These are phyloP conservation scores for Alexandromys fortis DNA, from an alignment of 2,113 vertebrate genomes.

Conservation along the genomic window DNA sequence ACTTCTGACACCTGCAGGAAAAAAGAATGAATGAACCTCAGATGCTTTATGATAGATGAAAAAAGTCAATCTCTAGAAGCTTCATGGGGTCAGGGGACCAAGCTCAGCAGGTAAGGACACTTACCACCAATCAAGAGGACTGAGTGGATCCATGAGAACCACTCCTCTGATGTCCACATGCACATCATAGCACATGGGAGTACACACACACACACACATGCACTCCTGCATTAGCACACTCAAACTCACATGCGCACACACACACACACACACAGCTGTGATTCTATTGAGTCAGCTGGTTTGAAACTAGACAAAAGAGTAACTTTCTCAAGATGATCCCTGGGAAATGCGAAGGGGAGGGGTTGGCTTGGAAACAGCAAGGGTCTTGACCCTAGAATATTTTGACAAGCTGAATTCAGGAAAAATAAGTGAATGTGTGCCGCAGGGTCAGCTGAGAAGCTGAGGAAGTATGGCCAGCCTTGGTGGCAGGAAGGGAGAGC, in stretches of 20 bases:
- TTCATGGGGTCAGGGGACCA: background rate
- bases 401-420: slow-evolving; percentile 63
- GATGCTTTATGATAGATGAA: background rate
- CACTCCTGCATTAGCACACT: background rate
- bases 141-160: background rate
- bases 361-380: slow-evolving; percentile 62
- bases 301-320: background rate
- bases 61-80: background rate
- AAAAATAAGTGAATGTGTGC: slow-evolving; percentile 69
- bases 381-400: slow-evolving; percentile 62
- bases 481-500: slow-evolving; percentile 63
- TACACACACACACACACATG: background rate
- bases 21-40: background rate
- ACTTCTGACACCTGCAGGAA: background rate
- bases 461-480: slow-evolving; percentile 56
- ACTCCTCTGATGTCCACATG: background rate
- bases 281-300: background rate
- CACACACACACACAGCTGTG: background rate
- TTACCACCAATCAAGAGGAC: too few relatives aligned
- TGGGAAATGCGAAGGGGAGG: slow-evolving; percentile 43
- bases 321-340: slow-evolving; percentile 40
- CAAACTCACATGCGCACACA: background rate
- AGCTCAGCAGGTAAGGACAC: background rate
- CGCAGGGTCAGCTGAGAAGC: slow-evolving; percentile 53
- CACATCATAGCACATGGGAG: too few relatives aligned